A percentile compares a stretch with the other conserved stretches of the same genome.
These are phyloP conservation scores for Andricus quercusramuli DNA, from an alignment of 2,888 invertebrate genomes.

Conservation along the genomic window DNA sequence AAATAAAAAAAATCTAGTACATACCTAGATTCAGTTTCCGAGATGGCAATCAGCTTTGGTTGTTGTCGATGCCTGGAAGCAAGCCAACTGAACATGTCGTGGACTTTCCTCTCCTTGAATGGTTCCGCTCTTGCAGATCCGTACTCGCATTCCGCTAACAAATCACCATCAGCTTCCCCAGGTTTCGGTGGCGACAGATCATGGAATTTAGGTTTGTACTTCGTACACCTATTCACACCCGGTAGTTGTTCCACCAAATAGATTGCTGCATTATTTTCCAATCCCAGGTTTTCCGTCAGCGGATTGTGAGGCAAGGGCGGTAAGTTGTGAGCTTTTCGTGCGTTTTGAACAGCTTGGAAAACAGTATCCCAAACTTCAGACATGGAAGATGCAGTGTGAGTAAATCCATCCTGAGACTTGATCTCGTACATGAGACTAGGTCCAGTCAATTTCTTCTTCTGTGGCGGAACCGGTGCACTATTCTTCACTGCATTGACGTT, in stretches of 20 bases:
- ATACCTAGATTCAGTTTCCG: slow-evolving; percentile 87
- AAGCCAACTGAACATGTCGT: slow-evolving; percentile 98
- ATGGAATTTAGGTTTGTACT: slow-evolving; percentile 85
- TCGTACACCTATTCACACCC: slow-evolving; percentile 86
- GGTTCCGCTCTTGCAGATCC: slow-evolving; percentile 92
- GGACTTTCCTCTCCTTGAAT: slow-evolving; percentile 83
- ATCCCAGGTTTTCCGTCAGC: slow-evolving; percentile 89
- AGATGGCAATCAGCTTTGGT: slow-evolving; percentile 85
- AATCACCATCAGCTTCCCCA: slow-evolving; percentile 81
- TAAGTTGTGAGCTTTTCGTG: slow-evolving; percentile 89
- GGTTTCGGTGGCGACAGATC: slow-evolving; percentile 78
- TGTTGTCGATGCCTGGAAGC: slow-evolving; percentile 94
- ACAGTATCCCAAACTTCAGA: slow-evolving; percentile 93
- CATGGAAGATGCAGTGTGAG: slow-evolving; percentile 89
- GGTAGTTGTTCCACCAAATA: slow-evolving; percentile 95
- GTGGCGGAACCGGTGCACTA: slow-evolving; percentile 42
- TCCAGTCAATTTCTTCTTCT: slow-evolving; percentile 72
- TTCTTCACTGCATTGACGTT: slow-evolving; percentile 58
- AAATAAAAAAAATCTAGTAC: slow-evolving; percentile 33
- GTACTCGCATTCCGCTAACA: slow-evolving; percentile 82
- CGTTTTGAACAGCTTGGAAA: slow-evolving; percentile 92
- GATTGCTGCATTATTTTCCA: slow-evolving; percentile 92
- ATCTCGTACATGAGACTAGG: slow-evolving; percentile 92
- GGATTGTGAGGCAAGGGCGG: slow-evolving; percentile 87
- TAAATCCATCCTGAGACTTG: slow-evolving; percentile 94